phyloP scores from a whole-genome alignment of 2,113 vertebrate genomes.

The Cichladusa arquata region DNA sequence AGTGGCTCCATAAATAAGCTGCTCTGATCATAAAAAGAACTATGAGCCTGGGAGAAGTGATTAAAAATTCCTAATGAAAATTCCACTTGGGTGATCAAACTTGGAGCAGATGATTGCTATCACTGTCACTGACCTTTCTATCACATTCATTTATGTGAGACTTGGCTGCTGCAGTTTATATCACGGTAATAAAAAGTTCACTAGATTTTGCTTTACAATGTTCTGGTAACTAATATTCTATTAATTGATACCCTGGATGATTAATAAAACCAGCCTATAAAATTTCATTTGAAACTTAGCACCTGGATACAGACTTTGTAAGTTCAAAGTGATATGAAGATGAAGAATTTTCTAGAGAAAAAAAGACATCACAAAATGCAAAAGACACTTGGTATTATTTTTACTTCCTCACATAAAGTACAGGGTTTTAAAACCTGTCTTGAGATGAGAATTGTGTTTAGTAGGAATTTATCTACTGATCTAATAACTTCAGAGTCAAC shows the following conservation, averaged over 20 bases:
- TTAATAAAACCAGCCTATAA: background rate
- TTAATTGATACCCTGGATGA: background rate
- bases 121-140: background rate
- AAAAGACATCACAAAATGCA: background rate
- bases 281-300: background rate
- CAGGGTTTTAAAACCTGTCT: background rate
- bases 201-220: background rate
- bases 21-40: background rate
- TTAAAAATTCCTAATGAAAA: background rate
- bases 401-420: background rate
- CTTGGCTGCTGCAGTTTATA: background rate
- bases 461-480: background rate
- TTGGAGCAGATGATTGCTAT: background rate
- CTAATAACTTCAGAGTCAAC: background rate
- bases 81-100: background rate
- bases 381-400: background rate
- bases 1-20: background rate
- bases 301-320: background rate
- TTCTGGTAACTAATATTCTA: background rate
- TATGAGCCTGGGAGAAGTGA: background rate
- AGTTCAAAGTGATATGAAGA: background rate
- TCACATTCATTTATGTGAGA: background rate
- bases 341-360: background rate
- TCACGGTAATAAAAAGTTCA: background rate
- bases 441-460: background rate